Percentiles rank a stretch among this genome's conserved stretches.
These are phyloP conservation scores for Entelurus aequoreus DNA, from an alignment of 2,113 vertebrate genomes.

Conservation along the genomic window DNA sequence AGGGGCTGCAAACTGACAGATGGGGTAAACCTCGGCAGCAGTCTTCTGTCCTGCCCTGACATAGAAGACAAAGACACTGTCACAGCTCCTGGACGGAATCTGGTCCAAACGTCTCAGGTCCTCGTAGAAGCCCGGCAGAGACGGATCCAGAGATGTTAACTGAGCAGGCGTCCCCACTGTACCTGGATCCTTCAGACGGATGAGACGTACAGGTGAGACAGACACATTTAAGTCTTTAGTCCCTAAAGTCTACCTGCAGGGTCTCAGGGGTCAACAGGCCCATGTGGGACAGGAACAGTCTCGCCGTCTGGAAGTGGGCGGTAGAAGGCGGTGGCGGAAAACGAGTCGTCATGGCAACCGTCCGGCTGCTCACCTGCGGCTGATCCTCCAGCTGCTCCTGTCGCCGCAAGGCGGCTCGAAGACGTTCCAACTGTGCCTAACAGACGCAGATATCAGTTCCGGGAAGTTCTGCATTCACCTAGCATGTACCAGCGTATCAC, in stretches of 20 bases:
- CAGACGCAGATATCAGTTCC: too few relatives aligned
- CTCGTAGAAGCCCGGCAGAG: constrained; percentile 85
- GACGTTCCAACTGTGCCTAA: constrained; percentile 19
- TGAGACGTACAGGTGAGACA: too few relatives aligned
- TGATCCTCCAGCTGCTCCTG: constrained; percentile 56
- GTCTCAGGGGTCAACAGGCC: constrained; percentile 80
- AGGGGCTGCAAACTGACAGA: neutral
- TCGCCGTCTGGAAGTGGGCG: constrained; percentile 84
- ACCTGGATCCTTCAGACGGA: constrained; percentile 72
- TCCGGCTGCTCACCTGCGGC: constrained; percentile 55
- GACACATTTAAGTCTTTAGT: too few relatives aligned
- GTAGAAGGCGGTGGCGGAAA: constrained; percentile 75
- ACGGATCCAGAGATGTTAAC: constrained; percentile 85
- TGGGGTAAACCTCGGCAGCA: constrained; percentile 76
- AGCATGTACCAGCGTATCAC: constrained; percentile 59
- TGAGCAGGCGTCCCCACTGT: constrained; percentile 83
- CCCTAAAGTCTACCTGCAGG: constrained; percentile 24
- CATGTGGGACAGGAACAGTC: constrained; percentile 88
- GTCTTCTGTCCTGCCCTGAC: constrained; percentile 88
- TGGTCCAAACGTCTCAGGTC: constrained; percentile 85
- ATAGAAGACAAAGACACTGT: constrained; percentile 91
- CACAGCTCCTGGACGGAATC: constrained; percentile 82
- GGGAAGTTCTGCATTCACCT: too few relatives aligned
- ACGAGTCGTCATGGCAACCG: constrained; percentile 66
- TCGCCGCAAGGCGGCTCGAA: constrained; percentile 10